Base-by-base conservation (phyloP, 2,797 vertebrate genomes). In the Geotrypetes seraphini region DNA sequence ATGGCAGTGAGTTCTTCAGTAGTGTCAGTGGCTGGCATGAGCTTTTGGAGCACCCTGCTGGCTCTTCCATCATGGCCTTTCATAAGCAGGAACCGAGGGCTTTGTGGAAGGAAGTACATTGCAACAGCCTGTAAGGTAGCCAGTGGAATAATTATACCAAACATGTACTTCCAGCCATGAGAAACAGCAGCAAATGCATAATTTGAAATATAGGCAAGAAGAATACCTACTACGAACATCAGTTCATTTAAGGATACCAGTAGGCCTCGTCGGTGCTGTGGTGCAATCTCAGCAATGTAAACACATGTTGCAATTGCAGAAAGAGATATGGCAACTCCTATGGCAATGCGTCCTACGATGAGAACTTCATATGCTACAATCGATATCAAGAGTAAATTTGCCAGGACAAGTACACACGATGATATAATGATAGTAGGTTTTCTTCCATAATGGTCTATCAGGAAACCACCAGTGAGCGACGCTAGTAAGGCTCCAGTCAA, bases 271-370 rank as follows among this genome's bases (percentile, higher is more conserved):
- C 87, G 79, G 46, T 92, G 69, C 22, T 82, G 76, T 0, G 93
- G 92, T 0, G 92, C 90, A 8, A 98, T 95, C 73, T 98, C 94
- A 0, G 94, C 92, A 0, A 96, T 88, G 40, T 98, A 98, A 14
- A 97, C 80, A 38, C 93, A 97, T 0, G 92, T 90, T 2, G 88
- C 89, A 1, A 87, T 91, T 4, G 90, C 89, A 1, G 92, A 94
- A 14, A 96, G 64, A 0, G 92, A 84, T 8, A 92, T 88, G 10
- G 91, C 91, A 73, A 93, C 75, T 19, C 94, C 92, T 7, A 94
- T 77, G 10, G 87, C 61, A 4, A 84, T 59, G 10, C 93, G 78
- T 10, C 92, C 94, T 13, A 71, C 23, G 2, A 87, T 66, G 6
- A 98, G 72, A 2, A 80, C 26, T 6, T 60, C 25, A 3, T 92